phyloP scores from a whole-genome alignment of 2,113 vertebrate genomes.

The Tiliqua scincoides region DNA sequence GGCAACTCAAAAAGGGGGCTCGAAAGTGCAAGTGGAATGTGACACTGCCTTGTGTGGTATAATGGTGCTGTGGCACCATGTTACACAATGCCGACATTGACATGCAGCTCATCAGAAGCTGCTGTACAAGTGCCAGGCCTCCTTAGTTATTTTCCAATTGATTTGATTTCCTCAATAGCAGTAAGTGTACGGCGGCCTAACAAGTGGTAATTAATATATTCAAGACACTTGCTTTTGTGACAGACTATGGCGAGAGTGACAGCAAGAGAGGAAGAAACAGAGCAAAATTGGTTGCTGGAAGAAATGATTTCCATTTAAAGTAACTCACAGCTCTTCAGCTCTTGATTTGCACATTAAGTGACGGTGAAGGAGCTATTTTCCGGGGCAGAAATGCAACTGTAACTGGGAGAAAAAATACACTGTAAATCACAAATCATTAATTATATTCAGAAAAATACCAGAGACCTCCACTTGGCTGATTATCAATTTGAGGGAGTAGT shows the following conservation, averaged over 20 bases:
- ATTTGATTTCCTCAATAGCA: slow-evolving; percentile 65
- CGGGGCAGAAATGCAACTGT: background rate
- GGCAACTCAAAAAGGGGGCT: too few species aligned
- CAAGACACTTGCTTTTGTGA: slow-evolving; percentile 60
- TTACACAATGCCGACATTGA: slow-evolving; percentile 53
- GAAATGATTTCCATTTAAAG: slow-evolving; percentile 54
- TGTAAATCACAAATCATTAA: background rate
- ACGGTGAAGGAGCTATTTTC: slow-evolving; percentile 41
- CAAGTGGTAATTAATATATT: slow-evolving; percentile 65
- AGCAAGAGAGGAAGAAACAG: slow-evolving; percentile 34
- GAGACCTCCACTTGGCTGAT: background rate
- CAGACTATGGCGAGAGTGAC: slow-evolving; percentile 48
- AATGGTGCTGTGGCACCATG: slow-evolving; percentile 50
- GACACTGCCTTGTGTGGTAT: slow-evolving; percentile 48
- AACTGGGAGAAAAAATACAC: background rate
- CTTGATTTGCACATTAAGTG: slow-evolving; percentile 32
- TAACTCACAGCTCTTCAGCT: slow-evolving; percentile 42
- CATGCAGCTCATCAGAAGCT: background rate
- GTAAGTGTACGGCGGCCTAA: slow-evolving; percentile 48
- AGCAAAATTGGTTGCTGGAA: slow-evolving; percentile 38
- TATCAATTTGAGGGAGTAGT: too few species aligned
- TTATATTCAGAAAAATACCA: rapidly evolving
- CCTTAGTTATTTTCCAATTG: slow-evolving; percentile 66
- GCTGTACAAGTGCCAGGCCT: background rate
- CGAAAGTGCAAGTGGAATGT: slow-evolving; percentile 28